Evolutionary conservation across 2,113 vertebrate species (phyloP).

Genomic region (Eudyptes chrysolophus): DNA sequence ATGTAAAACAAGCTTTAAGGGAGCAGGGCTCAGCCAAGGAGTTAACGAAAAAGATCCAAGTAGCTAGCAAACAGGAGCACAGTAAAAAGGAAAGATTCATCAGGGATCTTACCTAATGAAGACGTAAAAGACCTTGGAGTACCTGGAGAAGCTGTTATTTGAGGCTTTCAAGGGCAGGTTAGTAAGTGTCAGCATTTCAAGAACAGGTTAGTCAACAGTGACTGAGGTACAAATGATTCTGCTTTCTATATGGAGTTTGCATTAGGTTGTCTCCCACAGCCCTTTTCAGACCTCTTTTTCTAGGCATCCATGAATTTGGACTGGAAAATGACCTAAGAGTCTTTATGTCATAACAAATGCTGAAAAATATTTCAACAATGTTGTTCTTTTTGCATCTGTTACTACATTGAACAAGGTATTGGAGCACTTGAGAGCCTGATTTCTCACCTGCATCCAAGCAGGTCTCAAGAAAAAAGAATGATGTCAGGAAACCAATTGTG

Average conservation of each 20-base stretch:
- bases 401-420: background rate
- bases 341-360: background rate
- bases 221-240: background rate
- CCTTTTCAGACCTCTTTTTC: background rate
- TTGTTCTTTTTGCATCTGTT: background rate
- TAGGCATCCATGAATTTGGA: background rate
- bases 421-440: background rate
- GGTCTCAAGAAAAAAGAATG: background rate
- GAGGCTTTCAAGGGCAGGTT: background rate
- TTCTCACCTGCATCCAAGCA: background rate
- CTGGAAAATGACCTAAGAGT: background rate
- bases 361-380: background rate
- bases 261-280: background rate
- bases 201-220: background rate
- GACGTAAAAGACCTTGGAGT: background rate
- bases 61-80: background rate
- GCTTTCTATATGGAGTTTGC: background rate
- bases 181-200: background rate
- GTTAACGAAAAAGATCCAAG: background rate
- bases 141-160: background rate
- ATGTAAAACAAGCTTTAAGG: background rate
- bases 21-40: background rate
- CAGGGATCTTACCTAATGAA: conserved; percentile 10
- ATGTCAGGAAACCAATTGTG: background rate
- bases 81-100: conserved; percentile 37